Evolutionary conservation across 2,113 vertebrate genomes (phyloP).

Genomic region (Dasyprocta punctata): DNA sequence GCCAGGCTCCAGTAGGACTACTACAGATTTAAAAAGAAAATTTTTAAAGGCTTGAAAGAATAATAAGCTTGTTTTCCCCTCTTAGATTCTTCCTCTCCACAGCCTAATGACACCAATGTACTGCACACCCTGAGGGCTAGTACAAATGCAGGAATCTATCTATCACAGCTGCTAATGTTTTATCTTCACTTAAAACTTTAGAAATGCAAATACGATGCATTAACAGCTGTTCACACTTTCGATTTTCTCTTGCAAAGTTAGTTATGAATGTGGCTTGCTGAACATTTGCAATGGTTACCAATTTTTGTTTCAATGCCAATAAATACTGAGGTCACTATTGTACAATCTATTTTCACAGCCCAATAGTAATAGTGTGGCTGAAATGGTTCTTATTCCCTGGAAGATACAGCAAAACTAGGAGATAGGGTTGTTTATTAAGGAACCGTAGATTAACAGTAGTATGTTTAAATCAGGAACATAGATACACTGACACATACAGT

Average conservation of each 20-base stretch:
- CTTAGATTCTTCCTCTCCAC: constrained; percentile 26
- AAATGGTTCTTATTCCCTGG: background rate
- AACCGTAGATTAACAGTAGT: background rate
- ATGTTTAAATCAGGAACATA: constrained; percentile 25
- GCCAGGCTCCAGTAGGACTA: background rate
- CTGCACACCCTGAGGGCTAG: background rate
- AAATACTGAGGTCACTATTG: background rate
- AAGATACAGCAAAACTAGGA: background rate
- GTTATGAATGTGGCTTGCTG: constrained; percentile 50
- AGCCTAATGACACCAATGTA: constrained; percentile 51
- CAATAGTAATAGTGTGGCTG: background rate
- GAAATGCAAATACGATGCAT: constrained; percentile 62
- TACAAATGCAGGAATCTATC: constrained; percentile 46
- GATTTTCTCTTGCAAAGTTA: constrained; percentile 53
- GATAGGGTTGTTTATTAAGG: background rate
- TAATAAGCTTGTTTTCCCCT: constrained; percentile 55
- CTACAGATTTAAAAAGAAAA: background rate
- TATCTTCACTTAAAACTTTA: constrained; percentile 64
- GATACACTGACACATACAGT: background rate
- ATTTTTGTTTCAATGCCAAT: constrained; percentile 50
- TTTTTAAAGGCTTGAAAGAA: background rate
- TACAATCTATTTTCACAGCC: constrained; percentile 6
- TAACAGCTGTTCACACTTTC: constrained; percentile 69
- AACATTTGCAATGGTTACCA: constrained; percentile 38
- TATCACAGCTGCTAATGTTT: constrained; percentile 32